phyloP scores from a whole-genome alignment of 2,113 vertebrate species.

The Syrmaticus mikado region DNA sequence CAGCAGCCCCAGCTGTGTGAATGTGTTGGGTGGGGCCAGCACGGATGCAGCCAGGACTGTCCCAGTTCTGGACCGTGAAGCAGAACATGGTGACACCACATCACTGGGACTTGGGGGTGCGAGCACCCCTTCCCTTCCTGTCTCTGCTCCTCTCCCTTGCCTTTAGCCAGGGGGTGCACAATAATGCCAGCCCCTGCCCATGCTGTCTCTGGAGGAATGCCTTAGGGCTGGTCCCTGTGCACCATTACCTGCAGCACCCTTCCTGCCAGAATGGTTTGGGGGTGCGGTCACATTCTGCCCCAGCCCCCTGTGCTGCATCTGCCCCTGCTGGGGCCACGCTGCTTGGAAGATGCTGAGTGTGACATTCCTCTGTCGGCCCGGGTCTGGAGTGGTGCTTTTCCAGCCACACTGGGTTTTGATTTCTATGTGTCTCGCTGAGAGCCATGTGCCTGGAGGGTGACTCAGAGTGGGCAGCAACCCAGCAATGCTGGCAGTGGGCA shows the following conservation, averaged over 20 bases:
- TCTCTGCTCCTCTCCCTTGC: neutral
- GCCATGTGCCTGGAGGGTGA: neutral
- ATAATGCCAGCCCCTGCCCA: neutral
- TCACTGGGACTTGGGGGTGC: neutral
- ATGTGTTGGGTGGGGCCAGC: neutral
- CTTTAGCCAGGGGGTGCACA: neutral
- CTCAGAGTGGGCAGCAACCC: neutral
- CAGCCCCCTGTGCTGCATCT: neutral
- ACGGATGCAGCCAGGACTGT: accelerated
- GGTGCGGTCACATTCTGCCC: neutral
- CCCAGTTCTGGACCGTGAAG: neutral
- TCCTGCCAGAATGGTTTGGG: neutral
- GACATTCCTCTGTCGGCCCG: neutral
- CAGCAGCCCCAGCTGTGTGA: neutral
- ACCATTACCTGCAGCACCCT: no score
- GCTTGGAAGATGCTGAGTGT: neutral
- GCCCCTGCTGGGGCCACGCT: accelerated
- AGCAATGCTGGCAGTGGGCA: neutral
- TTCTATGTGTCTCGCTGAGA: conserved; percentile 21
- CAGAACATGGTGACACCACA: neutral
- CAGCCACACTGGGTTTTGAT: neutral
- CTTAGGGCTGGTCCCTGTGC: neutral
- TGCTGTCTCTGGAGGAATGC: neutral
- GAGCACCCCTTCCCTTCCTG: neutral
- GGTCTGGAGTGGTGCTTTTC: neutral